Evolutionary conservation across 2,888 invertebrate genomes (phyloP), one percentile per base, ranked within the genome.

Genomic region (Pseudococcus longispinus): DNA sequence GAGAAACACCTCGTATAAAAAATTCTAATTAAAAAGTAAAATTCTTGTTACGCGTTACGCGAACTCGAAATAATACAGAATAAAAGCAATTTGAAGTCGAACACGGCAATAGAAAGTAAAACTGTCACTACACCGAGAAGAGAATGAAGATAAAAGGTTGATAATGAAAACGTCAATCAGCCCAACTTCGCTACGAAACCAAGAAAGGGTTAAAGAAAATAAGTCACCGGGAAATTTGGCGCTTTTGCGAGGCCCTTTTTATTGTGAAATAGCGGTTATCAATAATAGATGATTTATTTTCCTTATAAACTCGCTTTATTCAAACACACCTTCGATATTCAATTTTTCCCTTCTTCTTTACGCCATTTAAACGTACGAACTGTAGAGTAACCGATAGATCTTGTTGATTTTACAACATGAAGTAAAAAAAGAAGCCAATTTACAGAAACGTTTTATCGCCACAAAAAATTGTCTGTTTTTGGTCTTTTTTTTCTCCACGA

Each of bases 201-300:
- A 55, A 60, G 60, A 32, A 70, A 70, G 70, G 70, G 70, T 70
- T 70, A 29, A 70, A 70, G 70, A 70, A 70, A 70, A 70, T 70
- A 70, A 70, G 70, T 70, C 70, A 29, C 29, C 26, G 70, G 70
- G 29, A 70, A 70, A 70, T 70, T 70, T 20, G 5, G 18, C 70
- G 70, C 18, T 70, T 70, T 70, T 32, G 70, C 37, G 15, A 70
- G 29, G 70, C n/a, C 18, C 29, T 15, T 29, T 70, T 29, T 70
- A 70, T 70, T 70, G 29, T 70, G 70, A 26, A 70, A 70, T 70
- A 70, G 70, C 70, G 70, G 70, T 70, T 70, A 70, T 70, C 70
- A 70, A 70, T 70, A 70, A 70, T 70, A 70, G 70, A 70, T 70
- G 29, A 70, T 70, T 70, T 70, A 70, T 70, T 70, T 70, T 70